Evolutionary conservation across 2,888 invertebrate genomes (phyloP).

Genomic region (Rotaria macrura): DNA sequence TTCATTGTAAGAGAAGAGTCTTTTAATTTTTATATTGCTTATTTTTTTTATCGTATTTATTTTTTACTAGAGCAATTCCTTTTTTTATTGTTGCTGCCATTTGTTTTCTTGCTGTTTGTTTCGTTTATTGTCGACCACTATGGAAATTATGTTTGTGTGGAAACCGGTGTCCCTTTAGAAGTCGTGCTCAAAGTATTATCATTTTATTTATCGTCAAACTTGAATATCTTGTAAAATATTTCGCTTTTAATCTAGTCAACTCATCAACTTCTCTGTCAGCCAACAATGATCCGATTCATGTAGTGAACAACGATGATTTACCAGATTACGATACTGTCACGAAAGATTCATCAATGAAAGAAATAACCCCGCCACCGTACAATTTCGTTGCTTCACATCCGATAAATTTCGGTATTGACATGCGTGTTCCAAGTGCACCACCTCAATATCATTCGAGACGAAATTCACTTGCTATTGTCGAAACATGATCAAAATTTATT

Average conservation of each 20-base stretch:
- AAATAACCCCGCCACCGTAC: neutral
- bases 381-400: neutral
- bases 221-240: too few species aligned
- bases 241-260: neutral
- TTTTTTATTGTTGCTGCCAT: neutral
- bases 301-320: neutral
- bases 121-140: neutral
- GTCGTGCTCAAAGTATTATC: neutral
- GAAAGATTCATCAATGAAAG: neutral
- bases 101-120: neutral
- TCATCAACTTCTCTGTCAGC: neutral
- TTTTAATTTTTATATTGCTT: neutral
- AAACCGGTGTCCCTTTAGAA: neutral
- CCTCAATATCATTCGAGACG: neutral
- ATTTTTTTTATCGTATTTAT: neutral
- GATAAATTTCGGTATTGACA: neutral
- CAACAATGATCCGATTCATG: neutral
- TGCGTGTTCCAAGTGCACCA: neutral
- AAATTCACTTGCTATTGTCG: neutral
- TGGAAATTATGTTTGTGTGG: neutral
- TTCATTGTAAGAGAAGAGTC: neutral
- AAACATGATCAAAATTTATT: neutral
- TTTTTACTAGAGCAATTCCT: neutral
- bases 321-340: neutral
- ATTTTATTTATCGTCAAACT: neutral